A percentile compares a stretch with the other conserved stretches of the same genome.
phyloP scores from a whole-genome alignment of 2,113 vertebrate genomes.

The Pedionomus torquatus region DNA sequence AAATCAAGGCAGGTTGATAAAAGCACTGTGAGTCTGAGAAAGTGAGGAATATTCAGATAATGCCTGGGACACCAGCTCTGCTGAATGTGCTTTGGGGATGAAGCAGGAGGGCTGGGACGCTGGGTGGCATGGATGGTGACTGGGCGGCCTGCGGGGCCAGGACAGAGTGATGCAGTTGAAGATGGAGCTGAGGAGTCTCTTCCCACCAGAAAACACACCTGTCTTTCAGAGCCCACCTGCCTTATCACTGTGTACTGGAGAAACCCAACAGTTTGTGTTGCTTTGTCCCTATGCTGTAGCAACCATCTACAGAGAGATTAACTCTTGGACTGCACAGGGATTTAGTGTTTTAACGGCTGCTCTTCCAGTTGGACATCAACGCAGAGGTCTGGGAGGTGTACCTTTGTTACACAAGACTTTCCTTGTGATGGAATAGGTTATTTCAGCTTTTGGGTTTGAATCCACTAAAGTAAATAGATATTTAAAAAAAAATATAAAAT shows the following conservation, averaged over 20 bases:
- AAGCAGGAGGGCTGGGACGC: not conserved
- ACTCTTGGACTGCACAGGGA: not conserved
- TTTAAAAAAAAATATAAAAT: not conserved
- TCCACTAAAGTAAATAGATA: not conserved
- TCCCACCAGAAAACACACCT: not conserved
- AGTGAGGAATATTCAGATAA: not conserved
- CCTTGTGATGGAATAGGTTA: not conserved
- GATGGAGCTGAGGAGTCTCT: not conserved
- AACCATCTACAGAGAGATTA: not conserved
- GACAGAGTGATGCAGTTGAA: too few species aligned
- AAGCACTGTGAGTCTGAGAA: not conserved
- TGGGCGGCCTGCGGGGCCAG: not conserved
- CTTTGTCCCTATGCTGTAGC: not conserved
- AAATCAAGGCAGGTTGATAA: not conserved
- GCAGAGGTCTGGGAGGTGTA: not conserved
- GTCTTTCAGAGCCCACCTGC: not conserved
- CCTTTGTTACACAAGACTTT: not conserved
- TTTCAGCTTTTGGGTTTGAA: not conserved
- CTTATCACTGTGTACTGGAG: not conserved
- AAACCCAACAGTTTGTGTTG: not conserved
- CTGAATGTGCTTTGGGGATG: not conserved
- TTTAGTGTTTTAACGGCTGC: not conserved
- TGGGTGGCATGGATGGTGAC: too few species aligned
- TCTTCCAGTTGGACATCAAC: not conserved
- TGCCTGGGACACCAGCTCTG: not conserved